These are phyloP conservation scores for Stenopsyche tienmushanensis DNA, from an alignment of 1,140 invertebrate species.

Conservation along the genomic window DNA sequence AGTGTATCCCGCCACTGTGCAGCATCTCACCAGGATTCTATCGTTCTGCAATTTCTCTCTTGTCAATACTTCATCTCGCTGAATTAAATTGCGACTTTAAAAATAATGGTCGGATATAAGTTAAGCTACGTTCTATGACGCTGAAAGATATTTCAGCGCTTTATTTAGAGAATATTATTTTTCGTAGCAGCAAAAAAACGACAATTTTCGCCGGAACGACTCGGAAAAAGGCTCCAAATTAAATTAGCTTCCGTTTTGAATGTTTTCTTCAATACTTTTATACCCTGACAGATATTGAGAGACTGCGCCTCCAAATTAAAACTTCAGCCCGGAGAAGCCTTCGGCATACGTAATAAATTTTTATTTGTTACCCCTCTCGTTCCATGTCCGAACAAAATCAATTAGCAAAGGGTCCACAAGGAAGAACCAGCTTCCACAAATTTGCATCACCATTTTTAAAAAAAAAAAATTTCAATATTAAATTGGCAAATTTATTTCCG, in stretches of 20 bases:
- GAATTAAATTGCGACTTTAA: constrained; percentile 35
- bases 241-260: background rate
- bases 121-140: no score
- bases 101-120: constrained; percentile 31
- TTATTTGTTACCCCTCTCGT: background rate
- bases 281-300: background rate
- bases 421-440: no score
- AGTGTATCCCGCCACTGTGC: constrained; percentile 2
- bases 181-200: background rate
- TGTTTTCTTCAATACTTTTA: constrained; percentile 10
- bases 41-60: constrained; percentile 28
- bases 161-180: no score
- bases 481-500: no score
- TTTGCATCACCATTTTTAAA: no score
- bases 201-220: no score
- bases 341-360: constrained; percentile 9
- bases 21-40: constrained; percentile 20
- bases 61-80: constrained; percentile 29
- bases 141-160: no score
- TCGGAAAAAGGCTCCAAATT: background rate
- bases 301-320: constrained; percentile 25
- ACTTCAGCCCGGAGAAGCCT: constrained; percentile 20
- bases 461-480: no score
- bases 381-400: background rate
- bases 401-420: no score